A percentile compares a stretch with the other conserved stretches of the same genome.
phyloP scores from a whole-genome alignment of 2,888 invertebrate genomes.

The Helleia helle region DNA sequence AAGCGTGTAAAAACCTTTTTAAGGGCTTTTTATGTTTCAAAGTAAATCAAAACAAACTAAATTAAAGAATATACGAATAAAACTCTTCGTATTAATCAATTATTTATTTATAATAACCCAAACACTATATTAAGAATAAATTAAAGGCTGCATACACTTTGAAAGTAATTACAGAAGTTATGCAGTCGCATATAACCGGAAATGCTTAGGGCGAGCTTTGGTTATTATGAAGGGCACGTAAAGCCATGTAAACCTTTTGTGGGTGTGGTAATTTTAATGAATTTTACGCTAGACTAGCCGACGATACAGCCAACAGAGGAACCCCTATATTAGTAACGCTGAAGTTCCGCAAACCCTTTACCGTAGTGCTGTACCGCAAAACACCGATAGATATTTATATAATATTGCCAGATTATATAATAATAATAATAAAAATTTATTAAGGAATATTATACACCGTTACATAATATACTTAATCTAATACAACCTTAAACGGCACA shows the following conservation, averaged over 20 bases:
- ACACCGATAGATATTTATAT: too few species aligned
- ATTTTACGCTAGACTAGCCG: constrained; percentile 56
- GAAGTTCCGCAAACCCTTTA: constrained; percentile 41
- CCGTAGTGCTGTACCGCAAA: constrained; percentile 29
- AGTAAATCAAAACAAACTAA: too few species aligned
- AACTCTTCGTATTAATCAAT: too few species aligned
- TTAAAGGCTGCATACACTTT: constrained; percentile 11
- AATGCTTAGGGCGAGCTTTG: constrained; percentile 19
- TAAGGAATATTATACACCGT: too few species aligned
- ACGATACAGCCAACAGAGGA: constrained; percentile 50
- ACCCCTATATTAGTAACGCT: constrained; percentile 46
- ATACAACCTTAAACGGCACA: too few species aligned
- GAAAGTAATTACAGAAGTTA: constrained; percentile 12
- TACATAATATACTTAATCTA: too few species aligned
- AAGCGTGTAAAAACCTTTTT: too few species aligned
- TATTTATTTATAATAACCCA: constrained; percentile 1
- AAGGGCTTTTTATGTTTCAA: too few species aligned
- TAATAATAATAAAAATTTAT: constrained; percentile 22
- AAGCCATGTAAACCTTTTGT: constrained; percentile 21
- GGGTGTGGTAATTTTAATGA: constrained; percentile 66
- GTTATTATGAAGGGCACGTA: constrained; percentile 23
- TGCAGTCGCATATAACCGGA: constrained; percentile 7
- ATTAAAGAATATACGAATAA: too few species aligned
- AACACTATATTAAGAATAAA: too few species aligned
- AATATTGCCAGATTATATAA: not conserved